Evolutionary conservation across 35 echinoderm and acorn worm species (phyloP).

Genomic region (Acanthaster planci): DNA sequence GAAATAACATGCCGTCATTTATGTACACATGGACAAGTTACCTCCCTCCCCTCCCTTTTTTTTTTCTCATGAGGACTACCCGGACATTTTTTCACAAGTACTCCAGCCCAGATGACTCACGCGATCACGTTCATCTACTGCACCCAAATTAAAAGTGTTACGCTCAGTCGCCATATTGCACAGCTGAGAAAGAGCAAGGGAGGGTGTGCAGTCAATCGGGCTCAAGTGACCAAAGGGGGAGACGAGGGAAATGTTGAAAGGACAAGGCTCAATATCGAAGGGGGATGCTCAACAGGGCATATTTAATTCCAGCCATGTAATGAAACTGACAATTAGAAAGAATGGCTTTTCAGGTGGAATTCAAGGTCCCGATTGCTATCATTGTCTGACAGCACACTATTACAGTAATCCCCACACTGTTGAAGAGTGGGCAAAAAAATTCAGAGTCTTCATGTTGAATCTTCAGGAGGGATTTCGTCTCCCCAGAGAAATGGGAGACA

Average conservation of each 20-base stretch:
- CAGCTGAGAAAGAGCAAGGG: neutral
- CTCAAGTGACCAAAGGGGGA: conserved; percentile 3
- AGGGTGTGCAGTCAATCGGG: too few species aligned
- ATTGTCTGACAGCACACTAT: neutral
- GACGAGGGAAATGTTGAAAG: neutral
- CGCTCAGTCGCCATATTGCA: neutral
- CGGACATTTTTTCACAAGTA: conserved; percentile 21
- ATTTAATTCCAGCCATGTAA: conserved; percentile 16
- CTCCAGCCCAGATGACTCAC: conserved; percentile 19
- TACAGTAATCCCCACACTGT: neutral
- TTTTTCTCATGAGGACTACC: neutral
- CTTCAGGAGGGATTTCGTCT: neutral
- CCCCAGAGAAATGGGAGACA: neutral
- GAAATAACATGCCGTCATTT: too few species aligned
- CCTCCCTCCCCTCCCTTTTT: too few species aligned
- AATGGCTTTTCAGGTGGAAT: neutral
- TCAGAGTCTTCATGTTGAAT: neutral
- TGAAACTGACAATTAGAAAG: neutral
- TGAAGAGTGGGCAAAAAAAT: neutral
- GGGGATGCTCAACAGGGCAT: conserved; percentile 18
- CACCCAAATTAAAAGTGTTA: conserved; percentile 32
- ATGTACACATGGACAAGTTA: too few species aligned
- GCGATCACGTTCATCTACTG: conserved; percentile 11
- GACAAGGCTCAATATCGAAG: neutral
- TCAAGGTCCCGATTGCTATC: conserved; percentile 22